A percentile compares a stretch with the other conserved stretches of the same genome.
phyloP scores from a whole-genome alignment of 1,140 invertebrate species.

The Dreissena polymorpha region DNA sequence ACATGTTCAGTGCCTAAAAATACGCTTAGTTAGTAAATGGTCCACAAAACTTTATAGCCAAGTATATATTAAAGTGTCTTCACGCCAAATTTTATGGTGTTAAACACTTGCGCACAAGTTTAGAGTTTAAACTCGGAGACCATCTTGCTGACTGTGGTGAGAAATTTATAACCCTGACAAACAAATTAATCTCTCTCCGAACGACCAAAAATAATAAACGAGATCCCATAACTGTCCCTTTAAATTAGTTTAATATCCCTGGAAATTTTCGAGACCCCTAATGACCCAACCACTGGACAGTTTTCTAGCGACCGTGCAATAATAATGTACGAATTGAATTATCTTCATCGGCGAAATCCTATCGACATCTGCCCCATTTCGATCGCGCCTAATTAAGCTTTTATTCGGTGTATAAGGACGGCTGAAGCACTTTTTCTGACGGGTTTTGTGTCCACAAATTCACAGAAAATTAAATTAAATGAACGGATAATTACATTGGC shows the following conservation, averaged over 20 bases:
- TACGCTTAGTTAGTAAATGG: no score
- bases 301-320: neutral
- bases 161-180: no score
- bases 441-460: neutral
- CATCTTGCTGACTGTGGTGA: no score
- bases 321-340: slow-evolving; percentile 3
- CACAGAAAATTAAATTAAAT: neutral
- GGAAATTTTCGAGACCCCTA: neutral
- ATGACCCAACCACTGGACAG: slow-evolving; percentile 1
- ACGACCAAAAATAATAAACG: neutral
- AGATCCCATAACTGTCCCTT: neutral
- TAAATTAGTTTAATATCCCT: slow-evolving; percentile 3
- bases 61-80: no score
- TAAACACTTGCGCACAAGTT: no score
- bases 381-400: neutral
- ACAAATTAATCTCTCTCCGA: no score
- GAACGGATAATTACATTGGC: no score
- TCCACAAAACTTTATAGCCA: no score
- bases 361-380: neutral
- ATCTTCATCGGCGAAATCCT: neutral
- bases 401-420: neutral
- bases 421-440: neutral
- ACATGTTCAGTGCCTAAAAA: no score
- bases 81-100: no score
- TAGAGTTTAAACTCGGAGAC: no score